Conservation (phyloP, 2,888 invertebrate genomes). For the Diadegma fenestrale region DNA sequence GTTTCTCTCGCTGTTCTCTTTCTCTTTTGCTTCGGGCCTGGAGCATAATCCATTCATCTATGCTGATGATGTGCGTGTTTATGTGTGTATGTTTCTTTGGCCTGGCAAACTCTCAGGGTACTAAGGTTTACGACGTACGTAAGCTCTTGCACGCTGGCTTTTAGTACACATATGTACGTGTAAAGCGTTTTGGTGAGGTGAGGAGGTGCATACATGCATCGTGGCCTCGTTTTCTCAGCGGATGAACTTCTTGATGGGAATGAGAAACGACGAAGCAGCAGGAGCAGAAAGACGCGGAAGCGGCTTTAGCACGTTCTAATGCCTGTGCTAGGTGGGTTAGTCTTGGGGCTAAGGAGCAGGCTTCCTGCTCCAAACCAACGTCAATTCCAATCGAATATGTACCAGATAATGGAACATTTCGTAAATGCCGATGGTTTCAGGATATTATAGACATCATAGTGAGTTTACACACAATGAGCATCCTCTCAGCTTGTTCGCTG, state of each 20-base stretch:
- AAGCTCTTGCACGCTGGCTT: constrained; percentile 29
- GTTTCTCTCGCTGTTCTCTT: constrained; percentile 22
- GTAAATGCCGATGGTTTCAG: constrained; percentile 26
- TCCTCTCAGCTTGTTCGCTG: background rate
- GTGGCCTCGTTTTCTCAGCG: constrained; percentile 51
- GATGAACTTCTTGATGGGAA: constrained; percentile 53
- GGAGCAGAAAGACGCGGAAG: constrained; percentile 10
- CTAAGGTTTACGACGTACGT: constrained; percentile 33
- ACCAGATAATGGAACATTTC: constrained; percentile 33
- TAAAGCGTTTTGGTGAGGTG: constrained; percentile 18
- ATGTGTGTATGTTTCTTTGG: constrained; percentile 29
- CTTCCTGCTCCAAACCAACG: constrained; percentile 30
- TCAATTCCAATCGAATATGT: constrained; percentile 46
- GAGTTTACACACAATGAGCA: background rate
- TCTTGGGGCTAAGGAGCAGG: constrained; percentile 33
- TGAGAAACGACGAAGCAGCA: constrained; percentile 9
- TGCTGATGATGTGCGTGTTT: constrained; percentile 4
- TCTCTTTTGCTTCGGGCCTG: constrained; percentile 31
- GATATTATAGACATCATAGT: constrained; percentile 22
- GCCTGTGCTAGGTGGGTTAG: constrained; percentile 13
- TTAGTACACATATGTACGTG: constrained; percentile 22
- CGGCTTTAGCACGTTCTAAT: constrained; percentile 43
- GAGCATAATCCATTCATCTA: constrained; percentile 41
- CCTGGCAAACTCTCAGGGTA: constrained; percentile 45
- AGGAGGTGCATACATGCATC: constrained; percentile 29